Evolutionary conservation across 2,113 vertebrate genomes (phyloP), one percentile per base, ranked within the genome.

Genomic region (Ophthalmotilapia sp.): DNA sequence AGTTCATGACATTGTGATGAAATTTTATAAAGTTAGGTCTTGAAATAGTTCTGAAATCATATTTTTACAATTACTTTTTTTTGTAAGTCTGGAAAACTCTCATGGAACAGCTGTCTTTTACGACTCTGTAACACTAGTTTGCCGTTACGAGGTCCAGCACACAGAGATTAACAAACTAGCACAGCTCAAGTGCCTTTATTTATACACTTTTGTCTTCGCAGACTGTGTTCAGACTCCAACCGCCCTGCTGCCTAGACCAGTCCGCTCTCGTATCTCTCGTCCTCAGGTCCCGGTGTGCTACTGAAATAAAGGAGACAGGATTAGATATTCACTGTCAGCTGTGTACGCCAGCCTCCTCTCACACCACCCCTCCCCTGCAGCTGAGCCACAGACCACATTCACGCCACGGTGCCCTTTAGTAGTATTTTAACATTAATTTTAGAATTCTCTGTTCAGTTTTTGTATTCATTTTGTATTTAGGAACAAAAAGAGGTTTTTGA

Each of bases 191-290:
- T 62, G 31, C 13, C 58, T 62, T 62, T 36, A 19, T 62, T 62
- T 62, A 7, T 7, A 65, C 10, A 36, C 10, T 0, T 65, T 65
- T 65, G 31, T n/a, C 31, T 65, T 65, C 1, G 0, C 17, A n/a
- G 6, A 12, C 60, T 65, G 31, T n/a, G 10, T 38, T 65, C 6
- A 65, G 60, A 38, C 31, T 65, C 60, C 31, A n/a, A 36, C 31
- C 1, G 9, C 31, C 31, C 60, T 65, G 17, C 17, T 36, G 31
- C 60, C 60, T 62, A 12, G 58, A 33, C 9, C 58, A 62, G 58
- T 62, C 31, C 0, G 0, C 58, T 62, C 17, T 62, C 1, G 2
- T 36, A 36, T 36, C 31, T 36, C 31, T 62, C 17, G 2, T 62
- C 17, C 31, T 62, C 58, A 10, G 56, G 56, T 60, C 56, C 15